These are phyloP conservation scores for Nibea coibor DNA, from an alignment of 2,113 vertebrate genomes.

Conservation along the genomic window DNA sequence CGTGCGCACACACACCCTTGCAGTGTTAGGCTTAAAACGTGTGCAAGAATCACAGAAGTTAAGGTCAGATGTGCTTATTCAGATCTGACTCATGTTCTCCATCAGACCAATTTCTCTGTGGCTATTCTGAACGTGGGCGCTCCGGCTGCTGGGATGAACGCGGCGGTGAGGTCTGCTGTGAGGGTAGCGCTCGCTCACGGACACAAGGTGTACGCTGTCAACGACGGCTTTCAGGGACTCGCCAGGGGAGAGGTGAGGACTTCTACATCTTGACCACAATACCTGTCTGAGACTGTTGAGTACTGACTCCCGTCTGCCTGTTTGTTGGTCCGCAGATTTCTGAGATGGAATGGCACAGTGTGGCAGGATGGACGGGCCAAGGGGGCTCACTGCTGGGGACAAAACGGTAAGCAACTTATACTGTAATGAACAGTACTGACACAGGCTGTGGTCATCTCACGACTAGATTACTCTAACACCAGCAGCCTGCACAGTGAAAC, in stretches of 20 bases:
- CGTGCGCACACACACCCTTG: background rate
- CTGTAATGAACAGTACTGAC: background rate
- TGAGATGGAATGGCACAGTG: constrained; percentile 90
- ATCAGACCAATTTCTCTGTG: constrained; percentile 86
- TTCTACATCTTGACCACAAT: background rate
- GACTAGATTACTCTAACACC: no score
- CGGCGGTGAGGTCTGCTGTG: constrained; percentile 90
- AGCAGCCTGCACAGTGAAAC: no score
- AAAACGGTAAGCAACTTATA: constrained; percentile 88
- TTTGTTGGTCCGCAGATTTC: constrained; percentile 81
- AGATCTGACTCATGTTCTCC: constrained; percentile 8
- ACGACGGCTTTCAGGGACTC: constrained; percentile 92
- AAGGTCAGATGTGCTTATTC: background rate
- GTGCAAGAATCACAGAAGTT: background rate
- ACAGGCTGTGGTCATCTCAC: no score
- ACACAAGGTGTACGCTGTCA: constrained; percentile 89
- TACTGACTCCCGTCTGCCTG: background rate
- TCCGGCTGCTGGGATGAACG: constrained; percentile 94
- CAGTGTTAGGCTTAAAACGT: background rate
- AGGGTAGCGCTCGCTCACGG: constrained; percentile 88
- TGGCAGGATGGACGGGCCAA: constrained; percentile 95
- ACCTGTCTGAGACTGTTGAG: background rate
- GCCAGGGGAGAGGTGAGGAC: constrained; percentile 86
- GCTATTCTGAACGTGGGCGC: constrained; percentile 95
- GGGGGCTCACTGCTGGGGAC: constrained; percentile 96